A percentile compares a stretch with the other conserved stretches of the same genome.
Evolutionary conservation across 2,113 vertebrate species (phyloP).

Genomic region (human (Homo sapiens)): GRCh38 chr2:82375001-82375500

Average conservation of each 20-base stretch:
- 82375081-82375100: background rate
- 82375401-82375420: background rate
- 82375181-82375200: background rate
- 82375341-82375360: background rate
- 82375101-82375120: background rate
- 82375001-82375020: background rate
- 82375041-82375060: background rate
- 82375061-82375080: background rate
- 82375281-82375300: background rate
- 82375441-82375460: background rate
- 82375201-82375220: background rate
- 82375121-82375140: background rate
- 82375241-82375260: background rate
- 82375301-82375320: background rate
- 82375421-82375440: background rate
- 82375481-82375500: background rate
- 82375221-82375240: background rate
- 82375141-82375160: background rate
- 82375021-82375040: background rate
- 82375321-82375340: background rate
- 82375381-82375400: background rate
- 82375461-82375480: background rate
- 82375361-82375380: background rate
- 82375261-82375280: background rate
- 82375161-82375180: background rate